Conservation (phyloP, 1,140 invertebrate species). For the Probaryconus sp. region DNA sequence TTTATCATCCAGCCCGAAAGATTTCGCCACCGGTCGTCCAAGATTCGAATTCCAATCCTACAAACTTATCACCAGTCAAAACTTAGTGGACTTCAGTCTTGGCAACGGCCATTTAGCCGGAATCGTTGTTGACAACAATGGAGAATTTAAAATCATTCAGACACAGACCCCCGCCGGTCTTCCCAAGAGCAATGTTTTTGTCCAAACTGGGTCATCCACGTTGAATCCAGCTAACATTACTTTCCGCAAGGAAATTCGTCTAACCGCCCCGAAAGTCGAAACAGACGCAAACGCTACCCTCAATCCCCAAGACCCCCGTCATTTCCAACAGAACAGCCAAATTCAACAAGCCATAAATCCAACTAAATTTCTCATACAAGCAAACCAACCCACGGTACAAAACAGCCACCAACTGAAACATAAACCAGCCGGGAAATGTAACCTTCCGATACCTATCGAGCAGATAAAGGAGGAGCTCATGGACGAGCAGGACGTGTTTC, state of each 20-base stretch:
- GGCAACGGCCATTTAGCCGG: conserved; percentile 80
- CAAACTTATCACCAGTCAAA: conserved; percentile 81
- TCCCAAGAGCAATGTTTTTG: conserved; percentile 78
- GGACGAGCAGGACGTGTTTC: conserved; percentile 85
- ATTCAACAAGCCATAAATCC: conserved; percentile 72
- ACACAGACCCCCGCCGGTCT: conserved; percentile 69
- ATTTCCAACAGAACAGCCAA: conserved; percentile 66
- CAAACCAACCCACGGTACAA: conserved; percentile 64
- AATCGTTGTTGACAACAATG: conserved; percentile 82
- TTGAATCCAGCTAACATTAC: conserved; percentile 71
- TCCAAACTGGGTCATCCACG: conserved; percentile 70
- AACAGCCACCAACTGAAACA: conserved; percentile 66
- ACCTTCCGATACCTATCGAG: conserved; percentile 73
- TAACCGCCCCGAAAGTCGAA: conserved; percentile 70
- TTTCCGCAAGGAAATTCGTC: conserved; percentile 73
- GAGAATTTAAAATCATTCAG: conserved; percentile 83
- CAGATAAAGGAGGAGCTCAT: conserved; percentile 80
- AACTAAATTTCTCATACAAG: conserved; percentile 73
- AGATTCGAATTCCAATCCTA: conserved; percentile 83
- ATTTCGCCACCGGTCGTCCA: conserved; percentile 82
- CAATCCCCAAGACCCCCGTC: conserved; percentile 50
- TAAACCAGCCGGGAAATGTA: conserved; percentile 61
- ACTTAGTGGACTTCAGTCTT: conserved; percentile 79
- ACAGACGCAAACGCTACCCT: conserved; percentile 61
- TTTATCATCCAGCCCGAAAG: conserved; percentile 88